These are phyloP conservation scores for Rhinophrynus dorsalis DNA, from an alignment of 2,797 vertebrate species.

Conservation along the genomic window DNA sequence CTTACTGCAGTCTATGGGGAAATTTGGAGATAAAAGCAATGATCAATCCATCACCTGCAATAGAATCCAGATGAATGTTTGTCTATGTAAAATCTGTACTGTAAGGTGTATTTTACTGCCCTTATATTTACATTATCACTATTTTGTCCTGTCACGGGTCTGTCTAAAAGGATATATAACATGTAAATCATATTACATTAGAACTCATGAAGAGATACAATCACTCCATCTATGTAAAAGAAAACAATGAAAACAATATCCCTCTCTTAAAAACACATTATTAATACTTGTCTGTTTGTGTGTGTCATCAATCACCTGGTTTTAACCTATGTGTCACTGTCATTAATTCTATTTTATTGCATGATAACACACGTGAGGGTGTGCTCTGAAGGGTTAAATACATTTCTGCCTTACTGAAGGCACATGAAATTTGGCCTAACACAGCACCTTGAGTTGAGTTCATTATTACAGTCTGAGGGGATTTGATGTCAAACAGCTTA, in stretches of 20 bases:
- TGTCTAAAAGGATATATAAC: too few species aligned
- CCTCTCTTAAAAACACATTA: not conserved
- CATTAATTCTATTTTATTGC: constrained; percentile 8
- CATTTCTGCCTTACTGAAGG: not conserved
- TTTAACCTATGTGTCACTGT: not conserved
- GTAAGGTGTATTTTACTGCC: too few species aligned
- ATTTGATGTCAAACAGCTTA: too few species aligned
- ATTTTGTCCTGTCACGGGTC: too few species aligned
- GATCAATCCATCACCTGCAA: too few species aligned
- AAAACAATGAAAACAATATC: not conserved
- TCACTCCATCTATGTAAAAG: not conserved
- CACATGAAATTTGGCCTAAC: not conserved
- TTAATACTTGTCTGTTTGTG: not conserved
- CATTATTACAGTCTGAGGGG: too few species aligned
- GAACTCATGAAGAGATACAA: not conserved
- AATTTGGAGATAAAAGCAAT: too few species aligned
- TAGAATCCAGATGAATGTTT: too few species aligned
- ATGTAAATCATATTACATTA: too few species aligned
- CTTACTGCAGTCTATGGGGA: too few species aligned
- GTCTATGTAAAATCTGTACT: too few species aligned
- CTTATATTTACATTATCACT: too few species aligned
- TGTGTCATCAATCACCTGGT: not conserved
- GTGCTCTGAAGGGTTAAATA: not conserved
- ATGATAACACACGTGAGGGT: not conserved
- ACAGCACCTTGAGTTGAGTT: not conserved